Base-by-base conservation (phyloP, 2,888 invertebrate species). In the Eledona agricola region DNA sequence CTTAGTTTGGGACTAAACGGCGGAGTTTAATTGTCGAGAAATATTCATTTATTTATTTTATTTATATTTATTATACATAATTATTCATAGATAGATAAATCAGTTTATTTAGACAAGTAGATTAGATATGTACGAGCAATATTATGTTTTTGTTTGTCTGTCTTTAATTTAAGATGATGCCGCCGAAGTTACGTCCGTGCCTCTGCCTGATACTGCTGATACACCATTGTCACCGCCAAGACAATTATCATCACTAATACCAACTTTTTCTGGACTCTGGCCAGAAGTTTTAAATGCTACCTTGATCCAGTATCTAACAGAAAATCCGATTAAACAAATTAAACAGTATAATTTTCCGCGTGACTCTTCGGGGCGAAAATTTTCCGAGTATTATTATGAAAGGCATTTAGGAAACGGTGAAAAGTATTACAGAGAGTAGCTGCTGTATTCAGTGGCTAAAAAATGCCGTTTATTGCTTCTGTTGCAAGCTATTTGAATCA, bases 261-360 rank as follows among this genome's bases (percentile, higher is more conserved):
- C 50, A 57, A 51, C 32, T 54, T 47, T 54, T 54, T 57, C 58
- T 51, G 58, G 35, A 32, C 51, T 54, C 57, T 58, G 58, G 54
- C 54, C 57, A 54, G 47, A 38, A 40, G 56, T 53, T 54, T 54
- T 58, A 19, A 57, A 58, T 7, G 52, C 50, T 55, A 51, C 51
- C 45, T 40, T 57, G 45, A 50, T 57, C 22, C 53, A 57, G 47
- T 57, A 54, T 50, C 19, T 57, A 43, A 57, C 25, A 50, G 45
- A 54, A 57, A 57, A 42, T 42, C 57, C 57, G 45, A 38, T 47
- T 50, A 55, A 58, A 57, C 53, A 57, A 53, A 22, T 55, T 46
- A 59, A 58, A 59, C 29, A 55, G 28, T 19, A n/a, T n/a, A 38
- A 58, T 56, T 59, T 56, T 59, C 47, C 51, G 25, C 43, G 47